Conservation (phyloP, 37 sponge, comb jelly and placozoan species). For the Halisarca cf. caerulea region DNA sequence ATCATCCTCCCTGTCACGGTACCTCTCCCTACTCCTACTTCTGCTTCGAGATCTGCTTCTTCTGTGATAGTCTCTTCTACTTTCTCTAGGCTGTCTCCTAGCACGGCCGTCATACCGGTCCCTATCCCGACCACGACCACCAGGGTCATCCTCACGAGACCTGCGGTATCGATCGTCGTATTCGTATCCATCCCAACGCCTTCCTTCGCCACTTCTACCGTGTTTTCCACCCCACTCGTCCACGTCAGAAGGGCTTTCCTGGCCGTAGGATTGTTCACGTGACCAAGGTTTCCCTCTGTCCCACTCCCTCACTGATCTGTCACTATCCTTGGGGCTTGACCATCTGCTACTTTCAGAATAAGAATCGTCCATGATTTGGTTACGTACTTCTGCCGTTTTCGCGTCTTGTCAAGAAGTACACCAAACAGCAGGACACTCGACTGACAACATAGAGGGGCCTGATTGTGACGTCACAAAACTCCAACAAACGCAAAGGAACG, state of each 20-base stretch:
- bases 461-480: too few species aligned
- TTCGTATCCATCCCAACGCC: background rate
- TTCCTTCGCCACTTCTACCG: background rate
- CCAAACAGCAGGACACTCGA: too few species aligned
- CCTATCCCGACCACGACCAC: background rate
- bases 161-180: background rate
- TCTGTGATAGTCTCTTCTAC: conserved; percentile 11
- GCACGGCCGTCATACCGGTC: background rate
- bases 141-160: background rate
- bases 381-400: too few species aligned
- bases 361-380: too few species aligned
- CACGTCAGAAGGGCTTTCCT: background rate
- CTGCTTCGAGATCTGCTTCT: background rate
- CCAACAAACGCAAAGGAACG: too few species aligned
- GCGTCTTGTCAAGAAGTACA: too few species aligned
- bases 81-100: background rate
- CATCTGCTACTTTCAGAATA: too few species aligned
- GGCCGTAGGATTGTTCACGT: background rate
- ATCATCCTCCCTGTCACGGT: conserved; percentile 16
- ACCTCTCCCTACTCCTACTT: conserved; percentile 34
- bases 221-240: background rate
- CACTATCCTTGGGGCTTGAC: background rate
- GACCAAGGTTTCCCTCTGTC: background rate
- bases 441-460: too few species aligned
- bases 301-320: background rate